These are phyloP conservation scores for Melanaphis sacchari DNA, from an alignment of 1,140 invertebrate species.

Conservation along the genomic window DNA sequence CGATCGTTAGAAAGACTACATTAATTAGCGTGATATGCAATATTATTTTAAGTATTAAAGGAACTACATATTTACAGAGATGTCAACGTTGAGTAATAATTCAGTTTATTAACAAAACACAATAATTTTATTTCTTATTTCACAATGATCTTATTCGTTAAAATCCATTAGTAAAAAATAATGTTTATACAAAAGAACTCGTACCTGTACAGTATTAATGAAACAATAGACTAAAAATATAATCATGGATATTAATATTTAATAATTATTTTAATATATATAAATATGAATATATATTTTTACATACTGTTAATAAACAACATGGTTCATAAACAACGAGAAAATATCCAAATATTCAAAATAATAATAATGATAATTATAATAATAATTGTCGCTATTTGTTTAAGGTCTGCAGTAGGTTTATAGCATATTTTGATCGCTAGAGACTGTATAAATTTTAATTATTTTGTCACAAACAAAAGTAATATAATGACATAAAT, in stretches of 20 bases:
- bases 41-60: neutral
- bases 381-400: neutral
- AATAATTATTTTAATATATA: constrained; percentile 34
- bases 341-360: neutral
- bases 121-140: constrained; percentile 24
- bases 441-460: neutral
- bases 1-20: neutral
- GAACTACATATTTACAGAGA: neutral
- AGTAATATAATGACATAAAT: neutral
- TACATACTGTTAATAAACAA: neutral
- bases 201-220: constrained; percentile 21
- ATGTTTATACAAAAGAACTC: constrained; percentile 34
- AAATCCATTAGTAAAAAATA: constrained; percentile 32
- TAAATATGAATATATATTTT: neutral
- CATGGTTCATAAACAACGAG: neutral
- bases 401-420: neutral
- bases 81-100: constrained; percentile 11
- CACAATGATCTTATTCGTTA: neutral
- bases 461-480: neutral
- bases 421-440: neutral
- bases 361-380: neutral
- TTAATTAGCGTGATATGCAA: neutral
- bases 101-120: constrained; percentile 7
- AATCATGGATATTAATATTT: neutral
- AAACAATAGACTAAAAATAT: constrained; percentile 31